A percentile compares a stretch with the other conserved stretches of the same genome.
Evolutionary conservation across 2,113 vertebrate genomes (phyloP).

Genomic region (Mus spicilegus): DNA sequence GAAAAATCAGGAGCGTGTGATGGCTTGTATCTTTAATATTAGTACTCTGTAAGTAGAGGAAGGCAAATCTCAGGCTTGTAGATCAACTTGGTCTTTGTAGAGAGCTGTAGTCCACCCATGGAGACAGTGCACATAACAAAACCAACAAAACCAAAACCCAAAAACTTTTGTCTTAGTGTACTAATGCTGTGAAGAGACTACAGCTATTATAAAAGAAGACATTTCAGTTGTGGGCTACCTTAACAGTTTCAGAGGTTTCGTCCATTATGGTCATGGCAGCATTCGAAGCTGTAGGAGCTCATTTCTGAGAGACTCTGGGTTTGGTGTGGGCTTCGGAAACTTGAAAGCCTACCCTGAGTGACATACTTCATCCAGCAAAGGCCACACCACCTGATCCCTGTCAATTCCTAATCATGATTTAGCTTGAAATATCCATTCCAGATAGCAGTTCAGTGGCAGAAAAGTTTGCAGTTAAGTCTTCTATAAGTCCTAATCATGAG

Average conservation of each 20-base stretch:
- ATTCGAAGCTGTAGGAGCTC: background rate
- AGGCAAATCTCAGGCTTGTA: background rate
- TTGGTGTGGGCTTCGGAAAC: background rate
- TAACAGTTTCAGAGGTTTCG: background rate
- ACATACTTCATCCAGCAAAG: background rate
- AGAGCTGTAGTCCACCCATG: background rate
- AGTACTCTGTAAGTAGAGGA: background rate
- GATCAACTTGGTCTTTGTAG: background rate
- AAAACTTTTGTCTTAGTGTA: background rate
- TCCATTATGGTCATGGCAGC: background rate
- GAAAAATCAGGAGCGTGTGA: background rate
- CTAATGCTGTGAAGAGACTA: background rate
- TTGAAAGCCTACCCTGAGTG: background rate
- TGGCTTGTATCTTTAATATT: background rate
- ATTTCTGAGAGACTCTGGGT: background rate
- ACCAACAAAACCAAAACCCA: background rate
- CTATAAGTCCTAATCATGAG: conserved; percentile 1
- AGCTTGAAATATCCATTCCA: too few species aligned
- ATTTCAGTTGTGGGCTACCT: background rate
- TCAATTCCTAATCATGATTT: background rate
- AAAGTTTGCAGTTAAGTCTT: background rate
- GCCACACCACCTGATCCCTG: background rate
- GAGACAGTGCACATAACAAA: background rate
- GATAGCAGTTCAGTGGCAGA: background rate
- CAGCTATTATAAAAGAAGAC: background rate